Evolutionary conservation across 2,797 vertebrate genomes (phyloP), one percentile per base, ranked within the genome.

Genomic region (Sebastes reedi): DNA sequence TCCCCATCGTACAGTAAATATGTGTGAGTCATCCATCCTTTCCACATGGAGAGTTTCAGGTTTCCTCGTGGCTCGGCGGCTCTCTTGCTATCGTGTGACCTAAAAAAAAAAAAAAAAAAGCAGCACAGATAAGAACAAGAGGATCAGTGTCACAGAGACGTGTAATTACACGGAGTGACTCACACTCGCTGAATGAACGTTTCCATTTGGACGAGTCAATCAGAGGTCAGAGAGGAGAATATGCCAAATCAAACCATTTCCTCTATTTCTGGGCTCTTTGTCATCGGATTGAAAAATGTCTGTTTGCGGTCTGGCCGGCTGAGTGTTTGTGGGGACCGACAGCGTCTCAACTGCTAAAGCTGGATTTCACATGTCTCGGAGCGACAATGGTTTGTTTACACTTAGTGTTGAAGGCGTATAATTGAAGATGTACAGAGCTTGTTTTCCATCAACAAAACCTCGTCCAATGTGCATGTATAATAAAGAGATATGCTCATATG

Each of bases 21-120:
- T 76, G 77, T 81, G 84, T 85, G 80, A 87, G 90, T 92, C 91
- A 89, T 92, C 90, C 88, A 83, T 92, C 89, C 75, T 90, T 90
- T 91, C 78, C 82, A 80, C 80, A 74, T 75, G 82, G 85, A 90
- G 83, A 87, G 87, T 83, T 88, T 89, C 82, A 75, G 83, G 79
- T 91, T 88, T 88, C 88, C 83, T 83, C 39, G n/a, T 75, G 76
- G 86, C 83, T 88, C 80, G 9, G 74, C 25, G 59, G 82, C 89
- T 90, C 86, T 94, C 95, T 95, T 89, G 97, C 97, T 99, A 99
- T 97, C 97, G 97, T 24, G 97, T 99, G 75, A 99, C 98, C 98
- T 99, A 78, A 92, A 90, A 91, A 94, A 84, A 66, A 79, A 91
- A 93, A 84, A 66, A 52, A 89, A 62, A 89, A 29, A 85, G 81